Base-by-base conservation (phyloP, 2,797 vertebrate species). In the Triplophysa yarkandensis region DNA sequence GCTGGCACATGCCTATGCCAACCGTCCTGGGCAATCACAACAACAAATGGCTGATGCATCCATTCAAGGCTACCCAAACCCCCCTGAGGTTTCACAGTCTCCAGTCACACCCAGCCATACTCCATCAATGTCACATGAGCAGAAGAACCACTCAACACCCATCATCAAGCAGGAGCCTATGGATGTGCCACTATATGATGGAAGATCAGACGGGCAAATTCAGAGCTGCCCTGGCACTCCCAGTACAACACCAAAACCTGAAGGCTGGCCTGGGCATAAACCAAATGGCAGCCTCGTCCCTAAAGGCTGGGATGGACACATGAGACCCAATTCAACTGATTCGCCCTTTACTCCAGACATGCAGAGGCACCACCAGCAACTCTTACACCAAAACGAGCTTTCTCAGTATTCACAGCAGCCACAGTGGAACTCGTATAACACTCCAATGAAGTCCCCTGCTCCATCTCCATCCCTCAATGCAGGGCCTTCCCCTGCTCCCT, bases 131-230 rank as follows among this genome's bases (percentile, higher is more conserved):
- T 80, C 73, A 82, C 87, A 55, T 39, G 89, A 92, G 74, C 16
- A 82, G 69, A 81, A 85, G 68, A 87, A 86, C 70, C 81, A 87
- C 78, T 87, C 84, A 77, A 90, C 88, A 52, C 90, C 91, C 0
- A 79, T 93, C 79, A 95, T 98, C 86, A 98, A 99, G 82, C 95
- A 97, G 87, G 97, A 99, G 78, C 96, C 96, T 0, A 83, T 91
- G 2, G 96, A 96, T 73, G 81, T 93, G 17, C 88, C 92, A 0
- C 82, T 91, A 0, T 84, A 92, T 76, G 84, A 93, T 52, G 74
- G 64, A 30, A 91, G 80, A 87, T 85, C 41, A 17, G 83, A 54
- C 48, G 84, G 68, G 61, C 70, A 79, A 0, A 79, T 67, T 65
- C 88, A 86, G 50, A 76, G 82, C 60, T 82, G 87, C 64, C 74